Base-by-base conservation (phyloP, 2,113 vertebrate genomes). In the Tichodroma muraria region DNA sequence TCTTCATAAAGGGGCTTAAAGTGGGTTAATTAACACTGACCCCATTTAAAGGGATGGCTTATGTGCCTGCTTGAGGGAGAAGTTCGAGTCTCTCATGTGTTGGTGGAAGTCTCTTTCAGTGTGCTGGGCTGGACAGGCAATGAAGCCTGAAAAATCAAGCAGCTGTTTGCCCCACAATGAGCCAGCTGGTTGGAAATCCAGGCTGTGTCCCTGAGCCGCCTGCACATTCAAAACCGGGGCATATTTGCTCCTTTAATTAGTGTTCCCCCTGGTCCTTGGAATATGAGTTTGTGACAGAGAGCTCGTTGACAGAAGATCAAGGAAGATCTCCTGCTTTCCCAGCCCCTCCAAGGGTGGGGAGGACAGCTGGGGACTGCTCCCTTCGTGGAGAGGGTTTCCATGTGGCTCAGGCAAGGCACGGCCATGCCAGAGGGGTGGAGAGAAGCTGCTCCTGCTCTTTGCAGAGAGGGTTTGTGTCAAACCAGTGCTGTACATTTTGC, bases 101-200 rank as follows among this genome's bases (percentile, higher is more conserved):
- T 86, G 64, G 69, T 88, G 65, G 69, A 78, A 81, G 75, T 60
- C 52, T 59, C 54, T 82, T 53, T 83, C 49, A 65, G 79, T 57
- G 70, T 52, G 80, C 49, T 52, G 77, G 64, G 57, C 73, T 92
- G 89, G 52, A 37, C 61, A 33, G 73, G 78, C 86, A 65, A 1
- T n/a, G 86, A 64, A 87, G 92, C 90, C 90, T 93, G 89, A 85
- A 89, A 92, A 92, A 92, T 84, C 61, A 37, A 90, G 94, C 95
- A 96, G 92, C 95, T 95, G 94, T 90, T 95, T 88, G 73, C 80
- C 80, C 65, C 91, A 93, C 91, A 90, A 92, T 25, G 18, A 92
- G 69, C 94, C 92, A 96, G 94, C 96, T 96, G 96, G 88, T 88
- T 96, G 40, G 80, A 71, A 84, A 90, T 23, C 53, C 90, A 75